Percentiles rank a stretch among this genome's conserved stretches.
These are phyloP conservation scores for Tangara arthus DNA, from an alignment of 2,797 vertebrate species.

Conservation along the genomic window DNA sequence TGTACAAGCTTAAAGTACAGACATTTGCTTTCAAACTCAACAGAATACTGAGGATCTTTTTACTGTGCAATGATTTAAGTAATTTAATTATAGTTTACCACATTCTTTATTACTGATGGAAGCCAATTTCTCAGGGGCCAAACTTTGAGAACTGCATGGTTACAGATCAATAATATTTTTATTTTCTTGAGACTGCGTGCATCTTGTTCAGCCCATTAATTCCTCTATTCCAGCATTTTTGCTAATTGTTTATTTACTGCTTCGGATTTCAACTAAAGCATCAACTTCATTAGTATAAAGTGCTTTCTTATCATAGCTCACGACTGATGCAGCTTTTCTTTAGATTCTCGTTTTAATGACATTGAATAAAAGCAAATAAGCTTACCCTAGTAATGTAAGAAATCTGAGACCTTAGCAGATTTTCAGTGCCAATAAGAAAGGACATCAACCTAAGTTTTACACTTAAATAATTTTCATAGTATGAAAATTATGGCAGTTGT, in stretches of 20 bases:
- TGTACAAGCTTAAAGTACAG: background rate
- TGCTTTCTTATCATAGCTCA: background rate
- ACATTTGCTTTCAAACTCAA: background rate
- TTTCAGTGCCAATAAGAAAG: background rate
- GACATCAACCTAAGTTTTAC: background rate
- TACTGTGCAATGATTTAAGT: background rate
- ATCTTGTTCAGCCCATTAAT: background rate
- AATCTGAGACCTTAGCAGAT: background rate
- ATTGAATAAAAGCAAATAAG: background rate
- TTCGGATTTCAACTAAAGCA: background rate
- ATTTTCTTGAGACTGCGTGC: background rate
- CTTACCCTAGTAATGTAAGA: background rate
- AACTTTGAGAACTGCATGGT: background rate
- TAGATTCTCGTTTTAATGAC: background rate
- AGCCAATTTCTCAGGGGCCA: background rate
- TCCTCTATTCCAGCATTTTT: background rate
- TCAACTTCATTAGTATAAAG: background rate
- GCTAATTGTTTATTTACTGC: background rate
- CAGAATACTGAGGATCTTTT: background rate
- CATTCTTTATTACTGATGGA: background rate
- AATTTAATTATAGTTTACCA: background rate
- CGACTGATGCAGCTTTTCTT: background rate
- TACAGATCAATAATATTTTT: background rate
- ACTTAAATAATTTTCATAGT: background rate
- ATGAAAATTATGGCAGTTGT: background rate